phyloP scores from a whole-genome alignment of 2,797 vertebrate genomes.

The Loriculus beryllinus region DNA sequence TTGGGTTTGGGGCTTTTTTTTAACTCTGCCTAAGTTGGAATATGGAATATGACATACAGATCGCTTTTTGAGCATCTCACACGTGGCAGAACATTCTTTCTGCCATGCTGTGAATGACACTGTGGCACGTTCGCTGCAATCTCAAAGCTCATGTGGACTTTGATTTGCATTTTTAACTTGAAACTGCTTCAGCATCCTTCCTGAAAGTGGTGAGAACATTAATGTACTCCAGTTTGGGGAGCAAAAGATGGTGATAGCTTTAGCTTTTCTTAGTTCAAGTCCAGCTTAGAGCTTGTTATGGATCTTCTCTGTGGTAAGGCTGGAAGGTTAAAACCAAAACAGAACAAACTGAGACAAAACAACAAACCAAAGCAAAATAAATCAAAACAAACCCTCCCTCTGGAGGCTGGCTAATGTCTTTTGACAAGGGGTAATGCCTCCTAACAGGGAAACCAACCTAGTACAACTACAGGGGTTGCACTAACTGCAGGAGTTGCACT shows the following conservation, averaged over 20 bases:
- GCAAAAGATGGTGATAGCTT: not conserved
- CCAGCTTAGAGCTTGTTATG: not conserved
- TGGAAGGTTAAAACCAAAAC: not conserved
- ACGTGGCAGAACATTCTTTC: not conserved
- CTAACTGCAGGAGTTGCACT: not conserved
- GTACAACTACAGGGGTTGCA: not conserved
- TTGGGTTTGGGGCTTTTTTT: not conserved
- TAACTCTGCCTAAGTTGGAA: not conserved
- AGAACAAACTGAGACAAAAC: not conserved
- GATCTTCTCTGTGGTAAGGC: not conserved
- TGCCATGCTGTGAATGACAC: not conserved
- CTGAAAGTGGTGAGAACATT: not conserved
- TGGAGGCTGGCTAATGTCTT: not conserved
- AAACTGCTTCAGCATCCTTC: not conserved
- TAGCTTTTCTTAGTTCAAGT: not conserved
- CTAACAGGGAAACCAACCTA: not conserved
- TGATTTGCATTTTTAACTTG: slow-evolving; percentile 8
- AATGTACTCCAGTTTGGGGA: not conserved
- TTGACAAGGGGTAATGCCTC: not conserved
- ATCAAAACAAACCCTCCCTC: not conserved
- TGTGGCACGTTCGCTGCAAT: not conserved
- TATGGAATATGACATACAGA: no score
- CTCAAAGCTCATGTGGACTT: not conserved
- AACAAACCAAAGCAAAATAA: not conserved
- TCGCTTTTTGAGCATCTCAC: not conserved